Base-by-base conservation (phyloP, 2,888 invertebrate species). In the Polyploca ridens region DNA sequence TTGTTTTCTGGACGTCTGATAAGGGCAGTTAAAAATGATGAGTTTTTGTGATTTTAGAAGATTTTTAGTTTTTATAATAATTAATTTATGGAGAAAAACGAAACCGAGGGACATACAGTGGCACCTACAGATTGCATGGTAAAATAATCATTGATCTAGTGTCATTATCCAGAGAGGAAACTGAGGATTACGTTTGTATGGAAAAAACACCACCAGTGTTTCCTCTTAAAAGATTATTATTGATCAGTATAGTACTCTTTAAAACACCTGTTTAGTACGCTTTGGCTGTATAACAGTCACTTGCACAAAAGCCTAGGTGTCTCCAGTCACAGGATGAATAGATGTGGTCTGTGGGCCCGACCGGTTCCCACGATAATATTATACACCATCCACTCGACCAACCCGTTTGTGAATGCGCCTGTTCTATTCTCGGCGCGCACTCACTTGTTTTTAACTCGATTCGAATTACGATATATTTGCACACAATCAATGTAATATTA, bases 301-400 rank as follows among this genome's bases (percentile, higher is more conserved):
- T 54, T 54, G 54, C 54, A 8, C 54, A 54, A 54, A 49, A 54
- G 19, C 10, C 19, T 54, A 54, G 49, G 49, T 49, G 19, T 54
- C 54, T 54, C 10, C 54, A 54, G 54, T 54, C 19, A 67, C 63
- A 7, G 19, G 41, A 33, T 63, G 63, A 33, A 44, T 44, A 46
- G 46, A n/a, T 58, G 62, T 64, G 61, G 38, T 59, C 67, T 58
- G 62, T 64, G 61, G 38, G 60, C 67, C 46, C 66, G 75, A 72
- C 78, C 74, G 77, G 77, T 75, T 78, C 78, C 75, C 75, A 78
- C 75, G 78, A 63, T 70, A 63, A 66, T 71, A 69, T 70, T 66
- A 67, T 68, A 62, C 67, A 66, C 54, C 54, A 54, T 64, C 64
- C 65, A 61, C 66, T 63, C 62, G 3, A 46, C 16, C 44, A 46